phyloP scores from a whole-genome alignment of 2,113 vertebrate species.

The Pantherophis guttatus region DNA sequence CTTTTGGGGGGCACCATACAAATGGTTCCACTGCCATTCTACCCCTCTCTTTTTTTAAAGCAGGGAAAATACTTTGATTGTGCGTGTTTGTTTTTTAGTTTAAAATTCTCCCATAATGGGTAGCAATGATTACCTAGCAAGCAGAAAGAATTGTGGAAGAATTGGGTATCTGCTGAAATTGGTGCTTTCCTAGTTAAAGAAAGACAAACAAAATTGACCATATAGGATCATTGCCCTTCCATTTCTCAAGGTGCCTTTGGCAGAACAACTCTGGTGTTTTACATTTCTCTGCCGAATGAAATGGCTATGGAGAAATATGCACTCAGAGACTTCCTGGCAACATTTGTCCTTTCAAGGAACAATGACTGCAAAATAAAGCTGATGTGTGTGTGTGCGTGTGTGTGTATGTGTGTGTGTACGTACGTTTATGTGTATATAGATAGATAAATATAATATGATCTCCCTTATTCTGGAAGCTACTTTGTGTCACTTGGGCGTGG shows the following conservation, averaged over 20 bases:
- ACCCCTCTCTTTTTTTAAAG: not conserved
- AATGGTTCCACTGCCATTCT: conserved; percentile 44
- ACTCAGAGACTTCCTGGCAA: conserved; percentile 14
- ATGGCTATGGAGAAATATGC: not conserved
- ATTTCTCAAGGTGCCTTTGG: not conserved
- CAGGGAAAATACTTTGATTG: conserved; percentile 21
- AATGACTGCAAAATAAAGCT: conserved; percentile 39
- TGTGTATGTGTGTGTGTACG: not conserved
- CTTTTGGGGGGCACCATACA: not conserved
- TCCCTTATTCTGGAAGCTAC: conserved; percentile 53
- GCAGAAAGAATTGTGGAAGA: not conserved
- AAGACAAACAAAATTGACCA: rapidly evolving
- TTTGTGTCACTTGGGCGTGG: conserved; percentile 44
- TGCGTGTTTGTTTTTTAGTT: not conserved
- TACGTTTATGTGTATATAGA: not conserved
- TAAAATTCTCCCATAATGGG: conserved; percentile 12
- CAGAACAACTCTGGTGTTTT: not conserved
- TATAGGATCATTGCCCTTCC: not conserved
- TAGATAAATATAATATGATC: not conserved
- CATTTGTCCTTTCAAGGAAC: conserved; percentile 21
- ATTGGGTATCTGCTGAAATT: not conserved
- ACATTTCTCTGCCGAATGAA: not conserved
- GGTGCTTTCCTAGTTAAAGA: not conserved
- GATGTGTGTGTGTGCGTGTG: not conserved
- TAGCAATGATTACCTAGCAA: not conserved